Evolutionary conservation across 2,797 vertebrate species (phyloP).

Genomic region (Trachurus trachurus): DNA sequence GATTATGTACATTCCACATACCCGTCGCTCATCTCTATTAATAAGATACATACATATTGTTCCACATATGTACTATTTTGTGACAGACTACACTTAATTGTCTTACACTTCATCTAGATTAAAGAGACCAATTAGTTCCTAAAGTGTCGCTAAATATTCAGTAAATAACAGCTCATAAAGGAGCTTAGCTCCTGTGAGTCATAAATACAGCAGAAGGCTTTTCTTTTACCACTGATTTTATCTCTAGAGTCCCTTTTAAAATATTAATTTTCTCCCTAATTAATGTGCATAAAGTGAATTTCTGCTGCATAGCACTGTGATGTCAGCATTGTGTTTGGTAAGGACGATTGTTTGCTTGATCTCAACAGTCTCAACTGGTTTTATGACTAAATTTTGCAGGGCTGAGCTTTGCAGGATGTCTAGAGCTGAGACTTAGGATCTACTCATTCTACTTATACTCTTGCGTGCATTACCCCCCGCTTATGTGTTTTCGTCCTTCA

Average conservation of each 20-base stretch:
- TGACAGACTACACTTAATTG: slow-evolving; percentile 25
- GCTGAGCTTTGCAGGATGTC: slow-evolving; percentile 33
- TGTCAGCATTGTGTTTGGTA: slow-evolving; percentile 38
- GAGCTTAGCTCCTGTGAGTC: slow-evolving; percentile 33
- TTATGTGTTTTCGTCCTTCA: slow-evolving; percentile 2
- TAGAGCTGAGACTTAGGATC: slow-evolving; percentile 35
- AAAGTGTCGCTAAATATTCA: slow-evolving; percentile 55
- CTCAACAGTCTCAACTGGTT: slow-evolving; percentile 30
- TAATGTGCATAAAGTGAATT: slow-evolving; percentile 38
- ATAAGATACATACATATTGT: slow-evolving; percentile 39
- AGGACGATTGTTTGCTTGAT: slow-evolving; percentile 36
- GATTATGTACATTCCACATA: slow-evolving; percentile 55
- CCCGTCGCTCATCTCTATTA: slow-evolving; percentile 41
- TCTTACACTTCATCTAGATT: slow-evolving; percentile 43
- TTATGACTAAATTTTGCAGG: slow-evolving; percentile 32
- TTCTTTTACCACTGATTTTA: slow-evolving; percentile 39
- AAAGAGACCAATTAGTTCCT: slow-evolving; percentile 59
- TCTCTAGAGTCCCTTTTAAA: slow-evolving; percentile 50
- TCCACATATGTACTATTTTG: slow-evolving; percentile 28
- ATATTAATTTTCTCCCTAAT: slow-evolving; percentile 39
- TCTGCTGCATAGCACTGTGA: slow-evolving; percentile 35
- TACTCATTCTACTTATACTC: slow-evolving; percentile 25
- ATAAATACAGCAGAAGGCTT: slow-evolving; percentile 53
- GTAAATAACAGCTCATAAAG: slow-evolving; percentile 63
- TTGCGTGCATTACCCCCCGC: background rate